A percentile compares a stretch with the other conserved stretches of the same genome.
Conservation (phyloP, 2,797 vertebrate genomes). For the Oophaga sylvatica region DNA sequence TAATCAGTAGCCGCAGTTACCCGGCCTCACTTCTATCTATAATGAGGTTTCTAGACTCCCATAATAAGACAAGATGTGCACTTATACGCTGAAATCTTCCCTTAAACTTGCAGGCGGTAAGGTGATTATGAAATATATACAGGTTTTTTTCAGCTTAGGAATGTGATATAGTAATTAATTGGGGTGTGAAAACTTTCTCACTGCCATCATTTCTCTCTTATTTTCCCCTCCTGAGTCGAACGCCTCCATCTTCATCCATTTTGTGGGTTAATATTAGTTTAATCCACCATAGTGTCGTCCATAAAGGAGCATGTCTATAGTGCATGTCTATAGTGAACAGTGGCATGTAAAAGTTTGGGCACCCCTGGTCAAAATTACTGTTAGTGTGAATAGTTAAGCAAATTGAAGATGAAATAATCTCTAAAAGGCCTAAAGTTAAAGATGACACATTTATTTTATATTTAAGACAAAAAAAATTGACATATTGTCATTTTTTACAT, state of each 20-base stretch:
- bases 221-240: neutral
- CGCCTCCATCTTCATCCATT: neutral
- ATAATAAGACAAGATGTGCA: neutral
- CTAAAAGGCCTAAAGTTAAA: too few species aligned
- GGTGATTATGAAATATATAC: neutral
- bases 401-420: too few species aligned
- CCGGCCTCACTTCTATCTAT: neutral
- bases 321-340: too few species aligned
- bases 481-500: too few species aligned
- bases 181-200: neutral
- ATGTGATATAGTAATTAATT: neutral
- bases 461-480: too few species aligned
- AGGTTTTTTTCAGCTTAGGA: neutral
- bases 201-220: neutral
- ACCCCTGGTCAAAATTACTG: too few species aligned
- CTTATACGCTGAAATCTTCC: neutral
- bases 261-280: neutral
- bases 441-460: too few species aligned
- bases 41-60: conserved; percentile 19
- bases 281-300: neutral
- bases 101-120: neutral
- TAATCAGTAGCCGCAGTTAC: neutral
- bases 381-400: too few species aligned
- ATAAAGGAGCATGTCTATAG: neutral
- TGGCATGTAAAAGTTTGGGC: too few species aligned